Evolutionary conservation across 2,888 invertebrate species (phyloP).

Genomic region (Pandemis cinnamomeana): DNA sequence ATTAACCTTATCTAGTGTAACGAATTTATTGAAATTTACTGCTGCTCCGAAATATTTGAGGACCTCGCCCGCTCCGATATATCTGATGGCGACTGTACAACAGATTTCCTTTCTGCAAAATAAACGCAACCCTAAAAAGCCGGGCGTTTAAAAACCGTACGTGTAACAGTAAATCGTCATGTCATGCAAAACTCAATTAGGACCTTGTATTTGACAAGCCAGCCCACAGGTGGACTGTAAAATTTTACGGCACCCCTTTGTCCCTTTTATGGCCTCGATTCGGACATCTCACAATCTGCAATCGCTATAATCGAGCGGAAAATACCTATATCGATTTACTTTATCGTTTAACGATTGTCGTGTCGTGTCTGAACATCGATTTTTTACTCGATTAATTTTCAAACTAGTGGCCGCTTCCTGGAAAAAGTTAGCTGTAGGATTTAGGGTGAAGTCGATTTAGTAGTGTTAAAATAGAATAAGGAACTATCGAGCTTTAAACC

Average conservation of each 20-base stretch:
- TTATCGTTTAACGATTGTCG: constrained; percentile 7
- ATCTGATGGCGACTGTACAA: no score
- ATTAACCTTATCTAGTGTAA: no score
- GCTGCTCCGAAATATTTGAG: no score
- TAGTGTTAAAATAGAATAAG: no score
- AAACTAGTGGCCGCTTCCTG: no score
- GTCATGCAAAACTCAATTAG: neutral
- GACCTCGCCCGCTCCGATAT: no score
- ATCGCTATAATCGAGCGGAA: constrained; percentile 3
- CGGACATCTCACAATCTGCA: neutral
- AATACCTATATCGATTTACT: neutral
- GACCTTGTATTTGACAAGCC: constrained; percentile 9
- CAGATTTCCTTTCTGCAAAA: neutral
- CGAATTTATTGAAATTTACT: no score
- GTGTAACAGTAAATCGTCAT: neutral
- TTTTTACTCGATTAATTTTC: neutral
- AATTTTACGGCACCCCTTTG: neutral
- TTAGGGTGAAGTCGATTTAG: no score
- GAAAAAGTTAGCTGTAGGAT: no score
- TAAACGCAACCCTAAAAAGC: constrained; percentile 1
- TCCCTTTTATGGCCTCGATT: constrained; percentile 18
- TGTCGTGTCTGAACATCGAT: constrained; percentile 7
- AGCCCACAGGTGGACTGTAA: constrained; percentile 18
- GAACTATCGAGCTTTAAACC: no score
- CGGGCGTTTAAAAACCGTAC: neutral